Evolutionary conservation across 2,888 invertebrate species (phyloP), one percentile per base, ranked within the genome.

Genomic region (Pteria penguin): DNA sequence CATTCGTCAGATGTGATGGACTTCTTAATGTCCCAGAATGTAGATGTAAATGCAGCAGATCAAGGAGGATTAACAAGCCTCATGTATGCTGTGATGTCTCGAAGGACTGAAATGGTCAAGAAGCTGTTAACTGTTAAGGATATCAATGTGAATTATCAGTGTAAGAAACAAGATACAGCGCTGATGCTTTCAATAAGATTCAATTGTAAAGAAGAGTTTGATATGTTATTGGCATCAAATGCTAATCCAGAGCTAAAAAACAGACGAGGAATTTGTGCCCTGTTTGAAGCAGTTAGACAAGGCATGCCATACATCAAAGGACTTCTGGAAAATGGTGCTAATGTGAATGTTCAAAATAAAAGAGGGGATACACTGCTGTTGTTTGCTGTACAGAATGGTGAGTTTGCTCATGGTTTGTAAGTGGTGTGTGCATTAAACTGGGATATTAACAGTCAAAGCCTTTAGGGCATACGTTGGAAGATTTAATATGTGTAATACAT

Each of bases 321-420:
- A 22, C 79, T 90, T 24, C 73, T 89, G 14, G 61, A 73, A 33
- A 77, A 81, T 58, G 86, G 86, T 31, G 87, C 85, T 31, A 76
- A 87, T 78, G 83, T 88, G 4, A 87, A 89, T 73, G 33, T 71
- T 18, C 77, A 69, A 31, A 85, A 84, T 72, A 54, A 63, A 4
- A 55, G 78, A 27, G 84, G 82, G 26, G 89, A 90, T 72, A 77
- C 82, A 4, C 83, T 88, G 0, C 68, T 90, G 1, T 82, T 86
- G n/a, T 77, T 84, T 67, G 85, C 88, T 26, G 75, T 86, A 2
- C 83, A 83, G 65, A 77, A 80, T 73, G 82, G 89, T 89, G 80
- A 75, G 82, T 75, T 2, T 24, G 18, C n/a, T n/a, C n/a, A n/a
- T n/a, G n/a, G n/a, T n/a, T n/a, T n/a, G n/a, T n/a, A n/a, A n/a